Evolutionary conservation across 2,888 invertebrate species (phyloP).

Genomic region (Thumatha senex): DNA sequence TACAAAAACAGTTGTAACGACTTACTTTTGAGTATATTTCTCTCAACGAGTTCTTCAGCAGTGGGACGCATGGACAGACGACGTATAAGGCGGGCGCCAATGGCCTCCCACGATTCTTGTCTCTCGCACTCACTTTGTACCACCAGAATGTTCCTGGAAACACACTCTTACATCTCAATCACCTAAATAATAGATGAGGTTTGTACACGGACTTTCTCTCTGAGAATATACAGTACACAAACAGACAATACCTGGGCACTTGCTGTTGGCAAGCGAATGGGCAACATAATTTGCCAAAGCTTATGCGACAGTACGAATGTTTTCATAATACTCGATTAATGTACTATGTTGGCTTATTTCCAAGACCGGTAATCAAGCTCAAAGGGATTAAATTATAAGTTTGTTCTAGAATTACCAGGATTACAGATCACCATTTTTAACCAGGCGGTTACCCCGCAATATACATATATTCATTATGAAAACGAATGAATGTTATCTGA

Average conservation of each 20-base stretch:
- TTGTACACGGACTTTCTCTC: conserved; percentile 44
- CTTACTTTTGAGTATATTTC: conserved; percentile 99
- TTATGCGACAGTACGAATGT: conserved; percentile 58
- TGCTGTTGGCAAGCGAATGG: conserved; percentile 51
- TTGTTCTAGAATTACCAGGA: background rate
- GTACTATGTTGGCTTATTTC: conserved; percentile 64
- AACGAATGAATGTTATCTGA: no score
- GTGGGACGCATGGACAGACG: conserved; percentile 99
- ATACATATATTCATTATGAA: background rate
- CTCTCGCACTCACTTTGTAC: conserved; percentile 95
- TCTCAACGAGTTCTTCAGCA: conserved; percentile 97
- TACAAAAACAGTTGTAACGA: conserved; percentile 31
- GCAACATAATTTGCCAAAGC: conserved; percentile 61
- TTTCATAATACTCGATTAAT: conserved; percentile 68
- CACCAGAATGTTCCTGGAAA: conserved; percentile 92
- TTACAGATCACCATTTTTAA: background rate
- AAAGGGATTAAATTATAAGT: conserved; percentile 45
- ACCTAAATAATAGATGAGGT: conserved; percentile 59
- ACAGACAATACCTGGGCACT: conserved; percentile 50
- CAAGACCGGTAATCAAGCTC: conserved; percentile 57
- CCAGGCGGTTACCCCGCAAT: background rate
- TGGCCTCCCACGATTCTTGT: conserved; percentile 95
- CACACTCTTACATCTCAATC: conserved; percentile 10
- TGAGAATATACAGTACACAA: conserved; percentile 34
- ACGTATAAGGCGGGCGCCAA: conserved; percentile 96